Percentiles rank a stretch among this genome's conserved stretches.
phyloP scores from a whole-genome alignment of 2,888 invertebrate species.

The Melikaiella ostensackeni region DNA sequence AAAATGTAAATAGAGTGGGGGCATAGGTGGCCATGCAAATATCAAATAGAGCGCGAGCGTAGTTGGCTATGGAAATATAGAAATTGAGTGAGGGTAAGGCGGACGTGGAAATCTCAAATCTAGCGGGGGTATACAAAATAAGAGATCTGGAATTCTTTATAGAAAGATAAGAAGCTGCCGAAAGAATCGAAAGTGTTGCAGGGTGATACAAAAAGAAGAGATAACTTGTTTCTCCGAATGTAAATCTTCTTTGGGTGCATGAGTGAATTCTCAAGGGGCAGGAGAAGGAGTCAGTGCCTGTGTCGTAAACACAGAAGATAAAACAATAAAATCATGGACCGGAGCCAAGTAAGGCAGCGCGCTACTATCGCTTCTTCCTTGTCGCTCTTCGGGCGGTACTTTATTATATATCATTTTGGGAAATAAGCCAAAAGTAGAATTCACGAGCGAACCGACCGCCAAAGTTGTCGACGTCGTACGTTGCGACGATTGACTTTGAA shows the following conservation, averaged over 20 bases:
- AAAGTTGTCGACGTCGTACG: not conserved
- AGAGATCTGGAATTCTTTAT: not conserved
- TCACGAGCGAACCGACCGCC: constrained; percentile 11
- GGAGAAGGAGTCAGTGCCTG: constrained; percentile 1
- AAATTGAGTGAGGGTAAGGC: too few relatives aligned
- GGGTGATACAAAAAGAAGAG: not conserved
- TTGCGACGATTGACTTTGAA: constrained; percentile 6
- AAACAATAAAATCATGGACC: constrained; percentile 71
- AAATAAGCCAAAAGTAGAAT: constrained; percentile 17
- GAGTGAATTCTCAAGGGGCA: not conserved
- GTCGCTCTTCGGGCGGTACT: constrained; percentile 18
- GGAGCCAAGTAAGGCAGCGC: constrained; percentile 64
- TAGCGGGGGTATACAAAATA: too few relatives aligned
- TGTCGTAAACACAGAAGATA: constrained; percentile 58
- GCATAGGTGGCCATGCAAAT: too few relatives aligned
- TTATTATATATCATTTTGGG: constrained; percentile 34
- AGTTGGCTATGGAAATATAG: too few relatives aligned
- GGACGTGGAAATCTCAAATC: too few relatives aligned
- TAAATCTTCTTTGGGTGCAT: not conserved
- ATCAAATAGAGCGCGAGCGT: too few relatives aligned
- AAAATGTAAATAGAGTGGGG: too few relatives aligned
- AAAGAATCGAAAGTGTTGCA: not conserved
- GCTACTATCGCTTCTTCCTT: constrained; percentile 31
- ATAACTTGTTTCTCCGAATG: not conserved
- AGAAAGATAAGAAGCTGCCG: not conserved